phyloP scores from a whole-genome alignment of 2,113 vertebrate genomes.

The Oryzias celebensis region DNA sequence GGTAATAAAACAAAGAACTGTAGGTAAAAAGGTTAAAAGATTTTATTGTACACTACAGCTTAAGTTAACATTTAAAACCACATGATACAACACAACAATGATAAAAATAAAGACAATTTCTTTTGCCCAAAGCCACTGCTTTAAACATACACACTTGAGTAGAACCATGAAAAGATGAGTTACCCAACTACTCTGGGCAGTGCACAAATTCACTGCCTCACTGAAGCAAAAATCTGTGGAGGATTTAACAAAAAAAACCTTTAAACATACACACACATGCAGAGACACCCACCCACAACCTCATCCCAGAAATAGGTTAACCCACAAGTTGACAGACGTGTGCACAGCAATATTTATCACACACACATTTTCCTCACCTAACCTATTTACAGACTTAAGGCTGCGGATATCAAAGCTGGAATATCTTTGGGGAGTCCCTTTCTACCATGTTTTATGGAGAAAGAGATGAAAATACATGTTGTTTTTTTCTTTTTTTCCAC shows the following conservation, averaged over 20 bases:
- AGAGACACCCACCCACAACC: conserved; percentile 19
- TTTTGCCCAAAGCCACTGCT: no score
- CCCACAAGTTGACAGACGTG: conserved; percentile 30
- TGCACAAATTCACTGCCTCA: conserved; percentile 33
- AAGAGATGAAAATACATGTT: conserved; percentile 60
- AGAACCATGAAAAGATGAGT: neutral
- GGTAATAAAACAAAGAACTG: no score
- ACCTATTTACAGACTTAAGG: conserved; percentile 70
- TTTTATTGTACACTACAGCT: no score
- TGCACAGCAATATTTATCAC: conserved; percentile 33
- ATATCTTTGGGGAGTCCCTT: conserved; percentile 60
- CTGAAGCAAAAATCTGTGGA: conserved; percentile 31
- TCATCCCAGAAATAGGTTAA: conserved; percentile 41
- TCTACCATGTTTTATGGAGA: conserved; percentile 66
- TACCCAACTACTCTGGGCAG: conserved; percentile 22
- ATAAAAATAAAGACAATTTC: no score
- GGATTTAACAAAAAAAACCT: conserved; percentile 35
- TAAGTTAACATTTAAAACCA: no score
- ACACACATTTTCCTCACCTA: conserved; percentile 32
- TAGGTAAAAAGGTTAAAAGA: no score
- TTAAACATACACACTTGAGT: no score
- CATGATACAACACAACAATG: no score
- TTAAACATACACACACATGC: conserved; percentile 35
- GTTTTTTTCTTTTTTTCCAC: conserved; percentile 50
- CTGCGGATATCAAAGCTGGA: conserved; percentile 65